Conservation (phyloP, 2,888 invertebrate genomes). For the Endomychus coccineus region DNA sequence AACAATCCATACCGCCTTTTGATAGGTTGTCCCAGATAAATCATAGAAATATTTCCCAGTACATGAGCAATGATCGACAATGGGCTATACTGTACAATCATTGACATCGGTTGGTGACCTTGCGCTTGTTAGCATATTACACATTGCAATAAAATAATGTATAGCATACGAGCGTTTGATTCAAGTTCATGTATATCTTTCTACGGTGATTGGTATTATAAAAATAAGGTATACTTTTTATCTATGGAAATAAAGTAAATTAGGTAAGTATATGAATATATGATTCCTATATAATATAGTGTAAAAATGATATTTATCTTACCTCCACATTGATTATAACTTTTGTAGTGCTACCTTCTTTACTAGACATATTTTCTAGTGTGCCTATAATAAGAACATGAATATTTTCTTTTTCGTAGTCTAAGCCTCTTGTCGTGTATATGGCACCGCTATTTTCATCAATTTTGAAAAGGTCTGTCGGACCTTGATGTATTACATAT, state of each 20-base stretch:
- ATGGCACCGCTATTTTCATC: slow-evolving; percentile 74
- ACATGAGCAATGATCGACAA: too few relatives aligned
- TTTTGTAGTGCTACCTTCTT: slow-evolving; percentile 64
- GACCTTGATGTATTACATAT: slow-evolving; percentile 74
- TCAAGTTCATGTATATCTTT: not conserved
- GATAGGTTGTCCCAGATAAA: too few relatives aligned
- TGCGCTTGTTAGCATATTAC: too few relatives aligned
- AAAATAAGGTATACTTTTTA: too few relatives aligned
- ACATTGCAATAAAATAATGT: too few relatives aligned
- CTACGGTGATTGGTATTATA: not conserved
- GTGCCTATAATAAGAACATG: slow-evolving; percentile 76
- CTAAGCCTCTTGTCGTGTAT: slow-evolving; percentile 66
- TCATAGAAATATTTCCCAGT: too few relatives aligned
- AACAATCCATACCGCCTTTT: too few relatives aligned
- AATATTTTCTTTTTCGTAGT: slow-evolving; percentile 66
- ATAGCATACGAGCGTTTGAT: too few relatives aligned
- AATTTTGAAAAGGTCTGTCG: slow-evolving; percentile 73
- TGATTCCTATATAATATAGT: not conserved
- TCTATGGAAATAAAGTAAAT: not conserved
- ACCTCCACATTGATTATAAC: slow-evolving; percentile 66
- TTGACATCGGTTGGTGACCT: too few relatives aligned
- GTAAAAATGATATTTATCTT: slow-evolving; percentile 16
- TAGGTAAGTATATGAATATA: not conserved
- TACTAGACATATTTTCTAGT: slow-evolving; percentile 66
- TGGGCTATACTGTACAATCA: too few relatives aligned